Conservation (phyloP, 2,797 vertebrate species). For the Neopelma chrysocephalum region DNA sequence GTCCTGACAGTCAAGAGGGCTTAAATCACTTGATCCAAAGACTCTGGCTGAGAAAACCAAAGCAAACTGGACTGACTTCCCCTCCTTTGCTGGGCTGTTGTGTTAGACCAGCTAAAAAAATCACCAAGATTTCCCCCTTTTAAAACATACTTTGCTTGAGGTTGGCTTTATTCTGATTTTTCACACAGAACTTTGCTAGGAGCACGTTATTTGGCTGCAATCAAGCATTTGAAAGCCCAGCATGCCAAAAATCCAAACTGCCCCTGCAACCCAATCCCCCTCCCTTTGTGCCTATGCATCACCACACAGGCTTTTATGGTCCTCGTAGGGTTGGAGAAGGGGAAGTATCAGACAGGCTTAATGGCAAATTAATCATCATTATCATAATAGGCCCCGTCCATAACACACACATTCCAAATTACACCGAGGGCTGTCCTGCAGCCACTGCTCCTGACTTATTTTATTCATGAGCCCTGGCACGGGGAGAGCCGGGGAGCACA, state of each 20-base stretch:
- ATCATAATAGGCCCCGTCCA: background rate
- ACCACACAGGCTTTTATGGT: background rate
- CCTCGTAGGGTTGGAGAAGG: background rate
- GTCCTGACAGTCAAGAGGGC: background rate
- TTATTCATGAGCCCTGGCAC: background rate
- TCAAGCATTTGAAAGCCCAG: background rate
- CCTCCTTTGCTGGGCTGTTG: background rate
- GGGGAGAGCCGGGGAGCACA: background rate
- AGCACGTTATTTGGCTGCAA: fast-evolving
- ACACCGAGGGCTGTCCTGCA: background rate
- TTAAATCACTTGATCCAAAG: background rate
- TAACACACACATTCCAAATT: background rate
- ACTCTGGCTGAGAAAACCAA: background rate
- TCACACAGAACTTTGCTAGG: background rate
- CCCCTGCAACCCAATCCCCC: background rate
- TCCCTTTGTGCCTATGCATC: background rate
- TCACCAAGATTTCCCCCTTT: background rate
- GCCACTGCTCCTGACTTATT: background rate
- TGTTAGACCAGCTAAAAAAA: background rate
- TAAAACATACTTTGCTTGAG: background rate
- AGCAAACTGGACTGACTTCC: background rate
- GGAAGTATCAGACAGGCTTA: conserved; percentile 15
- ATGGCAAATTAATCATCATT: conserved; percentile 41
- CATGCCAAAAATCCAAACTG: background rate
- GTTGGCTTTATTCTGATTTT: fast-evolving